Evolutionary conservation across 2,797 vertebrate species (phyloP).

Genomic region (Lepus oiostolus): DNA sequence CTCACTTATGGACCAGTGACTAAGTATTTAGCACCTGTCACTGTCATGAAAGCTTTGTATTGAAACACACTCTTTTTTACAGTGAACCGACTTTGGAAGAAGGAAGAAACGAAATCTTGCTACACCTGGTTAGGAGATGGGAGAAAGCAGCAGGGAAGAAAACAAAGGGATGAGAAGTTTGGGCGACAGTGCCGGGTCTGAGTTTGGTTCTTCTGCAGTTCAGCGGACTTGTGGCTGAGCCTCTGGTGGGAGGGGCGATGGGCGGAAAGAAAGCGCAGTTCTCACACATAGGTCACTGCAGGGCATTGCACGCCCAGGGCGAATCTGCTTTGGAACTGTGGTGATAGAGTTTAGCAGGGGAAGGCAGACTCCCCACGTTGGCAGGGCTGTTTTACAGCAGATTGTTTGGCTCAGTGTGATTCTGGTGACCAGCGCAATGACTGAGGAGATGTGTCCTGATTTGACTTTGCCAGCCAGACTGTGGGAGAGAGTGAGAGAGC

Average conservation of each 20-base stretch:
- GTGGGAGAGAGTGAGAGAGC: neutral
- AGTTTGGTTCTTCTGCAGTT: neutral
- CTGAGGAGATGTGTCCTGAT: neutral
- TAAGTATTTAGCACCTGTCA: neutral
- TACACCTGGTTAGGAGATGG: rapidly evolving
- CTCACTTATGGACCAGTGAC: neutral
- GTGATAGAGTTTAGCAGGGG: neutral
- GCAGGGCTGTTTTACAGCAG: neutral
- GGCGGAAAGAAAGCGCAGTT: neutral
- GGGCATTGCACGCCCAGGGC: neutral
- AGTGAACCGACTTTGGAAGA: neutral
- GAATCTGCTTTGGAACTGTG: neutral
- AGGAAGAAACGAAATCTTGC: neutral
- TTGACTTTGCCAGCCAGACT: neutral
- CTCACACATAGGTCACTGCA: neutral
- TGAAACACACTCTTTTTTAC: neutral
- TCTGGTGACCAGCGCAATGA: neutral
- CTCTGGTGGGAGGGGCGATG: neutral
- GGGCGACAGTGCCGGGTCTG: neutral
- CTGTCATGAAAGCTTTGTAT: neutral
- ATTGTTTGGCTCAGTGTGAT: neutral
- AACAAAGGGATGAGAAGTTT: neutral
- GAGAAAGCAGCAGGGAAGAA: neutral
- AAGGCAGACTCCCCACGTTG: rapidly evolving
- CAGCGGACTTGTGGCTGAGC: neutral